Percentiles rank a stretch among this genome's conserved stretches.
phyloP scores from a whole-genome alignment of 2,797 vertebrate genomes.

The Gorsachius magnificus region DNA sequence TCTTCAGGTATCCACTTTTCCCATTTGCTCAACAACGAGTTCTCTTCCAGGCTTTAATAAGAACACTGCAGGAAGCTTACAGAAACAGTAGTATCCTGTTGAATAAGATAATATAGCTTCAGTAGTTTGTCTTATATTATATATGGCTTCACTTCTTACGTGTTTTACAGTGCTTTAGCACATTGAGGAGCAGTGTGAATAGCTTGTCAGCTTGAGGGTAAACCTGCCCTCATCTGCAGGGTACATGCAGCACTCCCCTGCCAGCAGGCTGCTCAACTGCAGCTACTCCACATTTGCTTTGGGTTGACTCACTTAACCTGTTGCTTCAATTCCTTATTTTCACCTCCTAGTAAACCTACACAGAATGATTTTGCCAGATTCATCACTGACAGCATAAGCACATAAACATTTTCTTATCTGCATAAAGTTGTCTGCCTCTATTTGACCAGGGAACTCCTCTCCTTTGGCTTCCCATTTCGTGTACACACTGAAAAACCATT shows the following conservation, averaged over 20 bases:
- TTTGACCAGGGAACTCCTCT: background rate
- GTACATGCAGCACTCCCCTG: background rate
- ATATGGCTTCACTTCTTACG: background rate
- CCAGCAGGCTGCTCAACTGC: background rate
- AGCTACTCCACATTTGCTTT: background rate
- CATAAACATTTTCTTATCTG: background rate
- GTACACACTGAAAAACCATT: background rate
- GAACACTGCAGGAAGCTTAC: background rate
- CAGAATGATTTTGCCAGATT: background rate
- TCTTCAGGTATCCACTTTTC: background rate
- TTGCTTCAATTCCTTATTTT: background rate
- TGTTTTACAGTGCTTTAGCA: background rate
- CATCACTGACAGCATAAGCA: background rate
- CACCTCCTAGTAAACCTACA: background rate
- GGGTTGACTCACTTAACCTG: background rate
- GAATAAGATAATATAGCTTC: background rate
- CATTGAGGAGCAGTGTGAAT: background rate
- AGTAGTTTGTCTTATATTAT: background rate
- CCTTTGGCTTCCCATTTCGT: background rate
- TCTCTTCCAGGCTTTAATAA: background rate
- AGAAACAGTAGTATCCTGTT: slow-evolving; percentile 26
- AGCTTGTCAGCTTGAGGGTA: background rate
- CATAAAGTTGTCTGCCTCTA: background rate
- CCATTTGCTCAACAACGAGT: background rate
- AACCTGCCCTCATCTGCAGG: background rate